phyloP scores from a whole-genome alignment of 2,797 vertebrate species.

The Macroramphosus scolopax region DNA sequence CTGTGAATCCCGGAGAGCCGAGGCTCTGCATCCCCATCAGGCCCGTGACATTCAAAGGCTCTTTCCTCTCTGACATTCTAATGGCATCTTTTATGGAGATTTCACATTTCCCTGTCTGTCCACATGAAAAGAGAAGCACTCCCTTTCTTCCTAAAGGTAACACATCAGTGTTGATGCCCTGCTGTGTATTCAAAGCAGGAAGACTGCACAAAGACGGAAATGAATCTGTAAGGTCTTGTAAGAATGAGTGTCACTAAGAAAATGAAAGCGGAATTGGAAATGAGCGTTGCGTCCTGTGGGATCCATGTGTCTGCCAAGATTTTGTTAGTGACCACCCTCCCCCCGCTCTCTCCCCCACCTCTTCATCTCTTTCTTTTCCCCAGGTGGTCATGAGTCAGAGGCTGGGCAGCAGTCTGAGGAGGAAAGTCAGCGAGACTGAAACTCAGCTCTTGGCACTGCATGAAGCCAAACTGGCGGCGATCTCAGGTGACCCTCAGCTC shows the following conservation, averaged over 20 bases:
- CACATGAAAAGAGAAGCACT: constrained; percentile 32
- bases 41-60: constrained; percentile 58
- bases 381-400: constrained; percentile 87
- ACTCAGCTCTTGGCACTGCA: constrained; percentile 83
- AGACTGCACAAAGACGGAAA: constrained; percentile 37
- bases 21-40: constrained; percentile 51
- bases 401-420: constrained; percentile 83
- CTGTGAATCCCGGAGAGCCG: constrained; percentile 32
- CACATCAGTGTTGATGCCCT: constrained; percentile 28
- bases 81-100: constrained; percentile 64
- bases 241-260: constrained; percentile 55
- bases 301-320: constrained; percentile 62
- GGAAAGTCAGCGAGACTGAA: constrained; percentile 86
- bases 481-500: constrained; percentile 80
- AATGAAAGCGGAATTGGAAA: constrained; percentile 61
- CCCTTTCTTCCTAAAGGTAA: constrained; percentile 58
- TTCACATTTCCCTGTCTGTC: constrained; percentile 55
- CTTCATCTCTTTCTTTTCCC: constrained; percentile 55
- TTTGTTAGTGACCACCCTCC: constrained; percentile 49
- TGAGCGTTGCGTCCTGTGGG: constrained; percentile 57
- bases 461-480: constrained; percentile 86
- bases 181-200: constrained; percentile 53
- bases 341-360: neutral
- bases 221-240: constrained; percentile 53
- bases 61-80: constrained; percentile 61